phyloP scores from a whole-genome alignment of 2,113 vertebrate genomes.

The Nycticorax nycticorax region DNA sequence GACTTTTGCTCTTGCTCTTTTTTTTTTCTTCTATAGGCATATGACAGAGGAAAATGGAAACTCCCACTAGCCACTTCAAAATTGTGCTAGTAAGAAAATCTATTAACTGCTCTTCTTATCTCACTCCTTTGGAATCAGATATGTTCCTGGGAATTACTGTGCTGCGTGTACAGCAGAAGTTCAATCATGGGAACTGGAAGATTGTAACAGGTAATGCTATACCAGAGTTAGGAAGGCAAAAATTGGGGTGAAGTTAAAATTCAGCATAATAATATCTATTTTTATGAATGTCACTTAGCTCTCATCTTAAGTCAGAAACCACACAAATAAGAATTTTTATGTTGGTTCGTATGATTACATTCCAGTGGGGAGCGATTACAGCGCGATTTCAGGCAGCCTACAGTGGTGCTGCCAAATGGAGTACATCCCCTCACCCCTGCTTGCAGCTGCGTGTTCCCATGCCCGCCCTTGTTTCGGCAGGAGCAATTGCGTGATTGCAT shows the following conservation, averaged over 20 bases:
- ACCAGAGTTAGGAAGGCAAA: background rate
- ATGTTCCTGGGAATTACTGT: background rate
- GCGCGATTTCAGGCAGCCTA: background rate
- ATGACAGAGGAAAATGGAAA: background rate
- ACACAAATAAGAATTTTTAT: background rate
- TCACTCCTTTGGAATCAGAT: background rate
- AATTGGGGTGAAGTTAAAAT: background rate
- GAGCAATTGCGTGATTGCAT: background rate
- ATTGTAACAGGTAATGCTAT: background rate
- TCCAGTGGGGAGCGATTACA: background rate
- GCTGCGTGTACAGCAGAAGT: background rate
- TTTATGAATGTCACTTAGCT: background rate
- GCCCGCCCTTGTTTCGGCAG: background rate
- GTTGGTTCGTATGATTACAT: background rate
- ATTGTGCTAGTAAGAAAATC: background rate
- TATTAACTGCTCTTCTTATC: constrained; percentile 8
- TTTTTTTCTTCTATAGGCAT: background rate
- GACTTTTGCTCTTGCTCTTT: background rate
- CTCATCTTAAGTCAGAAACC: background rate
- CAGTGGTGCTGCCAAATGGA: background rate
- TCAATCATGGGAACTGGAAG: background rate
- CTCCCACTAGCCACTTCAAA: background rate
- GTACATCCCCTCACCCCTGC: background rate
- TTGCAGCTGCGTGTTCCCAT: background rate
- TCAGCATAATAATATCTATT: background rate